Conservation (phyloP, 2,797 vertebrate species). For the Onychomys torridus region DNA sequence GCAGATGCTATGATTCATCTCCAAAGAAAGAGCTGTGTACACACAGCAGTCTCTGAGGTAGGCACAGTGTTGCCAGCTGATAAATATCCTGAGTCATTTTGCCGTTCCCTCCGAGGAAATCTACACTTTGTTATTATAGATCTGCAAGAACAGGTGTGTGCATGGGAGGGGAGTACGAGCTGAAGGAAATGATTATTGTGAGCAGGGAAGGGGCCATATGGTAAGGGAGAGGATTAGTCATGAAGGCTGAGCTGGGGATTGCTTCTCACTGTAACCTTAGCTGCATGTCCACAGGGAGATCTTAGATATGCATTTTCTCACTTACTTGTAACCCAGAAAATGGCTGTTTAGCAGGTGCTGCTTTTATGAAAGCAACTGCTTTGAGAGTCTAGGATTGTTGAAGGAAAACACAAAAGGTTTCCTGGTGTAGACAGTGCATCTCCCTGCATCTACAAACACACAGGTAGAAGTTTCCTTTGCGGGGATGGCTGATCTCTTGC, state of each 20-base stretch:
- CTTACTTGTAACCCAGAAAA: neutral
- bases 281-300: conserved; percentile 16
- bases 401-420: neutral
- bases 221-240: conserved; percentile 53
- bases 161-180: neutral
- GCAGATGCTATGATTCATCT: conserved; percentile 46
- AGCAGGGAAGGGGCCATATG: neutral
- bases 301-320: conserved; percentile 53
- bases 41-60: conserved; percentile 28
- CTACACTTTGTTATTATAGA: conserved; percentile 45
- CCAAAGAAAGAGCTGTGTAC: conserved; percentile 56
- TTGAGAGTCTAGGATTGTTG: neutral
- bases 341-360: neutral
- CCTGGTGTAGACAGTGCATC: neutral
- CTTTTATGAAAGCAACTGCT: neutral
- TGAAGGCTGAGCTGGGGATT: conserved; percentile 18
- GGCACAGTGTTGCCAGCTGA: conserved; percentile 60
- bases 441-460: neutral
- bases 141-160: conserved; percentile 59
- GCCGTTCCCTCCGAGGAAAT: conserved; percentile 51
- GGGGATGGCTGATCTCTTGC: neutral
- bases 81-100: conserved; percentile 60
- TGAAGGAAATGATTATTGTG: conserved; percentile 47
- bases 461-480: neutral
- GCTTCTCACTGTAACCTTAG: conserved; percentile 67